These are phyloP conservation scores for Sander vitreus DNA, from an alignment of 2,113 vertebrate species.

Conservation along the genomic window DNA sequence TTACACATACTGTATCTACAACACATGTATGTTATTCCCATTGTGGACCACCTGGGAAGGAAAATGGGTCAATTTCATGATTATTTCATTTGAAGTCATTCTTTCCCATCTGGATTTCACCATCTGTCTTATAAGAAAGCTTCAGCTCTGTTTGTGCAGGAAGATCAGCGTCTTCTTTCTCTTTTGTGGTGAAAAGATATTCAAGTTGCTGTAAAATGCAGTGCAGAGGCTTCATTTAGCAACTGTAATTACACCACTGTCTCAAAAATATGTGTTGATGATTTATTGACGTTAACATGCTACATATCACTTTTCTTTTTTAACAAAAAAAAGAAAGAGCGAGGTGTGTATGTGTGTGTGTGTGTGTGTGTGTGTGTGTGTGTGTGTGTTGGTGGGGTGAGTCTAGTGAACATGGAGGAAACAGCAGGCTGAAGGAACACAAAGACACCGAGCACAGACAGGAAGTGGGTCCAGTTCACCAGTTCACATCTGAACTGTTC, in stretches of 20 bases:
- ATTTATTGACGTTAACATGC: not conserved
- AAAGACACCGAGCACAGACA: constrained; percentile 70
- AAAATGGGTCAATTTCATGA: constrained; percentile 3
- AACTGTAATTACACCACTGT: not conserved
- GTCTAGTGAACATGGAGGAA: constrained; percentile 69
- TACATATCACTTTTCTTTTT: not conserved
- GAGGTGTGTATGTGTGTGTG: not conserved
- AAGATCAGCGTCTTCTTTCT: constrained; percentile 3
- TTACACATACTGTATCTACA: constrained; percentile 7
- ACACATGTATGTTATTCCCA: constrained; percentile 7
- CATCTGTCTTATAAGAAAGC: not conserved
- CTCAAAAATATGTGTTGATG: constrained; percentile 1
- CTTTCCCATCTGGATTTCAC: constrained; percentile 3
- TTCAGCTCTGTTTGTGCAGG: not conserved
- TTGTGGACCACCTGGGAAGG: not conserved
- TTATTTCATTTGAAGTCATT: not conserved
- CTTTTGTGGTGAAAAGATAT: not conserved
- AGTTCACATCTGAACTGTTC: constrained; percentile 81
- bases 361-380: not conserved
- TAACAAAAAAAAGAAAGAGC: not conserved
- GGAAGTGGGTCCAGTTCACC: constrained; percentile 81
- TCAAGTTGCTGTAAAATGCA: constrained; percentile 1
- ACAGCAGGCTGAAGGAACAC: constrained; percentile 63
- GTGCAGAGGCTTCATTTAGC: not conserved
- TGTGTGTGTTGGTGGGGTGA: constrained; percentile 5